Evolutionary conservation across 1,140 invertebrate species (phyloP).

Genomic region (Arctopsyche grandis): DNA sequence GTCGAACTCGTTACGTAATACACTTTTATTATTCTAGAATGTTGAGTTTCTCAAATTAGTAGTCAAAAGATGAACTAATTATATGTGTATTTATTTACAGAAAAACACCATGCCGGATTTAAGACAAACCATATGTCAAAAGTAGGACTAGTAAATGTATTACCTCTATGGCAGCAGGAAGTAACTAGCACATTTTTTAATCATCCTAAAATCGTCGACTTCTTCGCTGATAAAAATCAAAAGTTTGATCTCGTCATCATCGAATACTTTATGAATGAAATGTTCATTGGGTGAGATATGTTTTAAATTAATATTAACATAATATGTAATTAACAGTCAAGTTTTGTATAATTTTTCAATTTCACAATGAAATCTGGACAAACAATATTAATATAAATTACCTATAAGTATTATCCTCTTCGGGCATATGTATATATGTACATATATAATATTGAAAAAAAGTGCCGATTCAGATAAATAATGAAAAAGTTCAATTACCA

Average conservation of each 20-base stretch:
- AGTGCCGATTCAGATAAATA: too few species aligned
- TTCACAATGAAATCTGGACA: too few species aligned
- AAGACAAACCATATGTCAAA: conserved; percentile 3
- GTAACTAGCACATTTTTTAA: not conserved
- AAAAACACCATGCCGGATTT: not conserved
- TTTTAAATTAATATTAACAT: too few species aligned
- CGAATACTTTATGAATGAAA: conserved; percentile 58
- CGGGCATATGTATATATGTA: too few species aligned
- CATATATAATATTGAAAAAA: too few species aligned
- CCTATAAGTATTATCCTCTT: too few species aligned
- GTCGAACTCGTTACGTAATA: not conserved
- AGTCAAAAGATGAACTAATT: not conserved
- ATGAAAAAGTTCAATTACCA: too few species aligned
- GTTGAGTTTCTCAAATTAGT: too few species aligned
- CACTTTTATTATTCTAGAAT: not conserved
- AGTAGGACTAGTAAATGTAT: not conserved
- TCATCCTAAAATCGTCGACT: not conserved
- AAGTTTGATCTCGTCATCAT: conserved; percentile 42
- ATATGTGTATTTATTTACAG: not conserved
- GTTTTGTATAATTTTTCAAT: too few species aligned
- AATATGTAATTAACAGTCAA: too few species aligned
- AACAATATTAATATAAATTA: too few species aligned
- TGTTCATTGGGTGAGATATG: conserved; percentile 41
- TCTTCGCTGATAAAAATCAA: conserved; percentile 28
- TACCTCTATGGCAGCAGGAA: not conserved